These are phyloP conservation scores for Coregonus sp. DNA, from an alignment of 2,797 vertebrate species.

Conservation along the genomic window DNA sequence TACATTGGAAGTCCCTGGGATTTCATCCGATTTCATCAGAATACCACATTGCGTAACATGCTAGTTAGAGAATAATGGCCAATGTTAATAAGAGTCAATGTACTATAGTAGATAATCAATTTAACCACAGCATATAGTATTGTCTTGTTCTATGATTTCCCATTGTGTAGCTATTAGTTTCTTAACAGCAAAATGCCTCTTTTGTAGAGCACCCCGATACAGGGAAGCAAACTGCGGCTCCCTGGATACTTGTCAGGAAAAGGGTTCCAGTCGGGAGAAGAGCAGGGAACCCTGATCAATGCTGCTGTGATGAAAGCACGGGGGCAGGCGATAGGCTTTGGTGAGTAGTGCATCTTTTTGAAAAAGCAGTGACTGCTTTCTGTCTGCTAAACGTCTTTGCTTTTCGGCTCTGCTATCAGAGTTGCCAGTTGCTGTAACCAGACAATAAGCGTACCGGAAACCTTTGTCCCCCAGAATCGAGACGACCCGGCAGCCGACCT, in stretches of 20 bases:
- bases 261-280: conserved; percentile 92
- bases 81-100: neutral
- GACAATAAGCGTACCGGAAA: neutral
- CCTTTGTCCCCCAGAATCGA: conserved; percentile 74
- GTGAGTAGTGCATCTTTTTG: conserved; percentile 57
- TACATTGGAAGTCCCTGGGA: neutral
- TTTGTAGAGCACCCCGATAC: conserved; percentile 86
- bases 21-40: neutral
- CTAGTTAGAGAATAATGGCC: neutral
- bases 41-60: neutral
- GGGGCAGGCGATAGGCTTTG: conserved; percentile 78
- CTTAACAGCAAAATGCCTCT: neutral
- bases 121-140: neutral
- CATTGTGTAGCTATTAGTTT: neutral
- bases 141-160: neutral
- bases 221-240: conserved; percentile 94
- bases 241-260: conserved; percentile 98
- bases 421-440: conserved; percentile 38
- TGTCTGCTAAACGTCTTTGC: neutral
- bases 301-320: conserved; percentile 89
- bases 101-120: neutral
- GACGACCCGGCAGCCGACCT: conserved; percentile 84
- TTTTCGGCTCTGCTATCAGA: neutral
- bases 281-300: conserved; percentile 89
- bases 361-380: neutral